phyloP scores from a whole-genome alignment of 2,888 invertebrate species.

The Drosophila merina region DNA sequence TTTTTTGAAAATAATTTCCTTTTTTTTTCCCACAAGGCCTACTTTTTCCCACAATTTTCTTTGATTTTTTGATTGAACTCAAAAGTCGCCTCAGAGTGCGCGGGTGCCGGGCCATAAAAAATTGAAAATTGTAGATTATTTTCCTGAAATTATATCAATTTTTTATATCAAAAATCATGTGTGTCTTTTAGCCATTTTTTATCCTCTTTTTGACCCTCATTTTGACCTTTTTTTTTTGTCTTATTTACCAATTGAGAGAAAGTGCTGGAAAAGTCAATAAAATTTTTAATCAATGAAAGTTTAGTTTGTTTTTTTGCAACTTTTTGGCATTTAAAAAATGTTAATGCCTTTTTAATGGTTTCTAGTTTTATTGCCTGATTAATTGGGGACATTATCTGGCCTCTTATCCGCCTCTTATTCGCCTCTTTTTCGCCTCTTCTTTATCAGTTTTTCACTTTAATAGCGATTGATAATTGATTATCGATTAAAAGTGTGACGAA shows the following conservation, averaged over 20 bases:
- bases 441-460: neutral
- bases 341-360: neutral
- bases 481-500: too few species aligned
- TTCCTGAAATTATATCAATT: neutral
- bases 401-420: too few species aligned
- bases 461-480: neutral
- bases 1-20: neutral
- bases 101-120: constrained; percentile 46
- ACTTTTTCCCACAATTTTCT: constrained; percentile 12
- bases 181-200: constrained; percentile 39
- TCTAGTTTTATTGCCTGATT: neutral
- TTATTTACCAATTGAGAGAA: constrained; percentile 65
- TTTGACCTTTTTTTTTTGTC: constrained; percentile 16
- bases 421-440: too few species aligned
- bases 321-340: neutral
- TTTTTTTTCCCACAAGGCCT: neutral
- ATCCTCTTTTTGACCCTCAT: neutral
- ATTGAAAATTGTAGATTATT: constrained; percentile 56
- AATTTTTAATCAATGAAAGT: neutral
- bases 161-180: neutral
- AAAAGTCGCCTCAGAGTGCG: neutral
- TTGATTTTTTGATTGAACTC: constrained; percentile 1
- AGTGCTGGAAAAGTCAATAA: constrained; percentile 11
- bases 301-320: neutral
- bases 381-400: neutral